phyloP scores from a whole-genome alignment of 2,113 vertebrate genomes.

The Vulpes ferrilata region DNA sequence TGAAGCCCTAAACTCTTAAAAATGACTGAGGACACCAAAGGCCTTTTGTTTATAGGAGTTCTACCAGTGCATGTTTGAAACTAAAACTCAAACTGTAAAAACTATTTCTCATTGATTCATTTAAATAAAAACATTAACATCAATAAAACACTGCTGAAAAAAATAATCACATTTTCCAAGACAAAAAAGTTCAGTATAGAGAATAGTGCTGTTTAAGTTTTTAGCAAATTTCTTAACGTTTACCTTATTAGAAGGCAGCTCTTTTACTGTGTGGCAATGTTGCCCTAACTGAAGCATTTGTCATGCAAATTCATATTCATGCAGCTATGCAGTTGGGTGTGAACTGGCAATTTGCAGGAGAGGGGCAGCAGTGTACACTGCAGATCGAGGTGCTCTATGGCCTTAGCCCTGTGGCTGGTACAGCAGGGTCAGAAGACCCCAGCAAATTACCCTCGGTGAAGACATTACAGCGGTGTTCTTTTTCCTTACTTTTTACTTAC shows the following conservation, averaged over 20 bases:
- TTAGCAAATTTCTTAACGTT: not conserved
- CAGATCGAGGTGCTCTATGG: accelerated
- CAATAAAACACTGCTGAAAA: not conserved
- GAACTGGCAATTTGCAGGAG: not conserved
- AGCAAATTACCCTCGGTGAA: accelerated
- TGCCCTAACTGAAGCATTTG: accelerated
- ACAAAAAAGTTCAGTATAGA: not conserved
- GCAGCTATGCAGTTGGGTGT: accelerated
- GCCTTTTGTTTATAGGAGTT: not conserved
- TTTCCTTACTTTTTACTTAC: not conserved
- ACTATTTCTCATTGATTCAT: not conserved
- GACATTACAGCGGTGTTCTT: not conserved
- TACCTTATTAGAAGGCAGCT: not conserved
- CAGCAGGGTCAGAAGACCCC: not conserved
- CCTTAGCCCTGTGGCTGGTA: too few relatives aligned
- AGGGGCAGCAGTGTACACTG: too few relatives aligned
- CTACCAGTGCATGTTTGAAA: not conserved
- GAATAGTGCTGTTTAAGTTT: not conserved
- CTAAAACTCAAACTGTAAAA: not conserved
- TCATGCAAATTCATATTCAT: not conserved
- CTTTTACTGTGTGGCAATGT: too few relatives aligned
- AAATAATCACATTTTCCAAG: not conserved
- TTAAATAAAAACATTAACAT: conserved; percentile 8
- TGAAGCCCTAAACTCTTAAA: not conserved
- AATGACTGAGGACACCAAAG: not conserved